Evolutionary conservation across 2,888 invertebrate genomes (phyloP).

Genomic region (Agriopis marginaria): DNA sequence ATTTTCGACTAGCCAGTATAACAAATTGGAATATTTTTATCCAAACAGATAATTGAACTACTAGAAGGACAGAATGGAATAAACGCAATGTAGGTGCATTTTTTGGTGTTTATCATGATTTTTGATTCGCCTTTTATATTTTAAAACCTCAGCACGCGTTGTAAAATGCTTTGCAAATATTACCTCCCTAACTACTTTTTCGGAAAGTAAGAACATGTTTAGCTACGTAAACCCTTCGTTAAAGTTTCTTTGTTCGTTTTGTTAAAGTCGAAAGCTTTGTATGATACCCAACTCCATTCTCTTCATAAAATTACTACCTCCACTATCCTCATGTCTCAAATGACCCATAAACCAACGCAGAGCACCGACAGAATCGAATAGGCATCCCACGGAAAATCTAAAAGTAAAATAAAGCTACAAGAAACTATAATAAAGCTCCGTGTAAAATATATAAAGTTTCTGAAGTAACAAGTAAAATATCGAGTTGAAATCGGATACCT

Average conservation of each 20-base stretch:
- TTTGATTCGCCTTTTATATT: neutral
- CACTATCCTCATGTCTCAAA: slow-evolving; percentile 1
- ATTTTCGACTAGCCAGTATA: no score
- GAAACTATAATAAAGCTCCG: slow-evolving; percentile 24
- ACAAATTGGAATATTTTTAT: no score
- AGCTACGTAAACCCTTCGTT: no score
- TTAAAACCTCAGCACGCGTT: neutral
- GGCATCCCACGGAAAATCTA: slow-evolving; percentile 26
- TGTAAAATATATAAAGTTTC: slow-evolving; percentile 22
- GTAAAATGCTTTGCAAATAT: neutral
- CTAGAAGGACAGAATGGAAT: no score
- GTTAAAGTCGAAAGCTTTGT: neutral
- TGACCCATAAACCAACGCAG: slow-evolving; percentile 12
- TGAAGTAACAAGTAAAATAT: slow-evolving; percentile 19
- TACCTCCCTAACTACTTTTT: no score
- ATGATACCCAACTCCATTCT: neutral
- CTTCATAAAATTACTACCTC: neutral
- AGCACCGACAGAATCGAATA: slow-evolving; percentile 4
- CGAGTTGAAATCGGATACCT: slow-evolving; percentile 23
- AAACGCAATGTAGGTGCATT: neutral
- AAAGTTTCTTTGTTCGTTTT: neutral
- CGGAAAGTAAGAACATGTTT: no score
- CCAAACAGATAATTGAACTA: no score
- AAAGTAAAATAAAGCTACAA: slow-evolving; percentile 26
- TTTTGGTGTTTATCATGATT: neutral